Evolutionary conservation across 2,113 vertebrate genomes (phyloP).

Genomic region (Pseudopodoces humilis): DNA sequence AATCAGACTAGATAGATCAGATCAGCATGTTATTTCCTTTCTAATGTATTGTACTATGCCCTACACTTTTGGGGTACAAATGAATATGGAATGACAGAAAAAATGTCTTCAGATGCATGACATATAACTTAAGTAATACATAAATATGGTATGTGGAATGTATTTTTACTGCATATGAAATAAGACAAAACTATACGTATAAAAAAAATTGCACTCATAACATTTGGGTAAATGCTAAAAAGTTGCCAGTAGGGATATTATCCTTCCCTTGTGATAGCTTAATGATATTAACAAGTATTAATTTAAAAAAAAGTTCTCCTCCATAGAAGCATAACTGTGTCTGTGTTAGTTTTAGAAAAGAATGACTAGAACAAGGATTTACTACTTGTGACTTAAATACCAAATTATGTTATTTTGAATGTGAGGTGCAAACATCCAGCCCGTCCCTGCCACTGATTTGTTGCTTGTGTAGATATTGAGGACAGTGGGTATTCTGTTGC

Average conservation of each 20-base stretch:
- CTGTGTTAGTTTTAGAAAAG: not conserved
- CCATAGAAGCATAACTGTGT: not conserved
- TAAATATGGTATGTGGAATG: not conserved
- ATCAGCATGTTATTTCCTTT: not conserved
- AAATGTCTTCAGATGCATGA: not conserved
- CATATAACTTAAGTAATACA: not conserved
- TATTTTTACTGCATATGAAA: not conserved
- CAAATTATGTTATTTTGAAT: not conserved
- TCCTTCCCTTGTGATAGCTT: not conserved
- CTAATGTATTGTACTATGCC: not conserved
- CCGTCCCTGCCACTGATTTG: not conserved
- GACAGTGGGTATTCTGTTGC: not conserved
- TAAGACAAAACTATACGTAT: not conserved
- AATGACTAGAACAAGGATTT: not conserved
- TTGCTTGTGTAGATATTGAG: accelerated
- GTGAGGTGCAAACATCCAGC: not conserved
- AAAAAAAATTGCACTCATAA: not conserved
- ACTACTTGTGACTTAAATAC: not conserved
- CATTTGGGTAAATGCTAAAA: not conserved
- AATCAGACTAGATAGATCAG: not conserved
- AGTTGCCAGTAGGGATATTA: not conserved
- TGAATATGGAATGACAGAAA: not conserved
- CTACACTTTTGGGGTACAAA: not conserved
- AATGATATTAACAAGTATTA: not conserved
- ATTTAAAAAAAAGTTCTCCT: not conserved